Base-by-base conservation (phyloP, 2,888 invertebrate species). In the Cerastis leucographa region DNA sequence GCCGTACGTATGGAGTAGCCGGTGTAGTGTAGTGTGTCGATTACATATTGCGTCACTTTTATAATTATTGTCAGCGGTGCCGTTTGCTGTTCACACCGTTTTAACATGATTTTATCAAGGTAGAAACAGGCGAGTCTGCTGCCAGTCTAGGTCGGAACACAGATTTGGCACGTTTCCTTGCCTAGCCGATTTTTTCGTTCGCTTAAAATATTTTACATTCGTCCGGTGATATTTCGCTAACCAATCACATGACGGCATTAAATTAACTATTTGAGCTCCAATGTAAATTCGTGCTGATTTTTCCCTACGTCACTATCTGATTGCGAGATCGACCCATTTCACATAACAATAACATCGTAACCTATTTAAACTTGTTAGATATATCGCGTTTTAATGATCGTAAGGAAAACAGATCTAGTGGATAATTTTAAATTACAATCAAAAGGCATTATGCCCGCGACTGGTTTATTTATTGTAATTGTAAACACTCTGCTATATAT, bases 81-180 rank as follows among this genome's bases (percentile, higher is more conserved):
- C 75, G 72, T 74, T 87, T 84, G 79, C 76, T 74, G 70, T 71
- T 76, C 70, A 75, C 56, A 62, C 69, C 67, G 77, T 71, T 86
- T 81, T 80, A 84, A 85, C 74, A 87, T 82, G 72, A 87, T 91
- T 85, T 88, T 86, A 84, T 86, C 80, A 77, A 78, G 78, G 77
- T 79, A 77, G 70, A 75, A 84, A 87, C 87, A 84, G 86, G 85
- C 83, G 86, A 85, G 92, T 92, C 92, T 93, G 87, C 89, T 86
- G 85, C 83, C 79, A 88, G 93, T 92, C 93, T 92, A 89, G 87
- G 71, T 80, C 85, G 80, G 76, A 75, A 76, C 74, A 80, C 56
- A 69, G 51, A 88, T 89, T 92, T 92, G 91, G 90, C 91, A 92
- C 89, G 86, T 69, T 79, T 83, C 80, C 74, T 70, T 80, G 78